phyloP scores from a whole-genome alignment of 2,888 invertebrate species.

The Alviniconcha strummeri region DNA sequence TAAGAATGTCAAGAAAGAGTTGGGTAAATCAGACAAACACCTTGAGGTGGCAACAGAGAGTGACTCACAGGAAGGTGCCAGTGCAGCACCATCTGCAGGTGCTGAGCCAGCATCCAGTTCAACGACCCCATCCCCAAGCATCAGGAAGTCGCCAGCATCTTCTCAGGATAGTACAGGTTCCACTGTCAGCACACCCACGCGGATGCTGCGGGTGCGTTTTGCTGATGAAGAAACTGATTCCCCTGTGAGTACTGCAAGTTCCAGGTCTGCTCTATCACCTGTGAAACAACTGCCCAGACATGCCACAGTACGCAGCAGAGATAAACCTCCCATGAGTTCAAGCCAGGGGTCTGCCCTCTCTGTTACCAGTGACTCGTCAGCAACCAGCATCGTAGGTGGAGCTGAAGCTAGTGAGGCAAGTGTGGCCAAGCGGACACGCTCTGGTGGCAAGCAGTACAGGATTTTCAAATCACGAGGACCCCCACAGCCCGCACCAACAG shows the following conservation, averaged over 20 bases:
- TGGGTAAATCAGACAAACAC: constrained; percentile 41
- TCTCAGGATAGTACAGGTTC: constrained; percentile 4
- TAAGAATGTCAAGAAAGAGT: constrained; percentile 36
- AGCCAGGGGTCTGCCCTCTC: background rate
- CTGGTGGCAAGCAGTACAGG: constrained; percentile 38
- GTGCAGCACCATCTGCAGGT: background rate
- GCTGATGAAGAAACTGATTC: constrained; percentile 21
- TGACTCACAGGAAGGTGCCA: constrained; percentile 25
- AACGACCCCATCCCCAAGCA: constrained; percentile 3
- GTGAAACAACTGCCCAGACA: background rate
- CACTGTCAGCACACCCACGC: constrained; percentile 21
- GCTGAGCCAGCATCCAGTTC: background rate
- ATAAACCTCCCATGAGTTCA: background rate
- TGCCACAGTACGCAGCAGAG: background rate
- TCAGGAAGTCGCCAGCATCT: constrained; percentile 4
- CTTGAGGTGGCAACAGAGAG: constrained; percentile 8
- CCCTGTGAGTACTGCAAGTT: constrained; percentile 2
- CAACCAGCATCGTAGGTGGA: too few relatives aligned
- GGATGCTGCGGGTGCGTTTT: constrained; percentile 22
- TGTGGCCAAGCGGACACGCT: constrained; percentile 19
- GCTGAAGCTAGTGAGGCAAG: background rate
- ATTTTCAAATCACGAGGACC: constrained; percentile 46
- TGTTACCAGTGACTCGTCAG: background rate
- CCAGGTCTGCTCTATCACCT: background rate
- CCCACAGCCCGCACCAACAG: background rate